Percentiles rank a stretch among this genome's conserved stretches.
phyloP scores from a whole-genome alignment of 2,888 invertebrate genomes.

The Phytoseiulus persimilis region DNA sequence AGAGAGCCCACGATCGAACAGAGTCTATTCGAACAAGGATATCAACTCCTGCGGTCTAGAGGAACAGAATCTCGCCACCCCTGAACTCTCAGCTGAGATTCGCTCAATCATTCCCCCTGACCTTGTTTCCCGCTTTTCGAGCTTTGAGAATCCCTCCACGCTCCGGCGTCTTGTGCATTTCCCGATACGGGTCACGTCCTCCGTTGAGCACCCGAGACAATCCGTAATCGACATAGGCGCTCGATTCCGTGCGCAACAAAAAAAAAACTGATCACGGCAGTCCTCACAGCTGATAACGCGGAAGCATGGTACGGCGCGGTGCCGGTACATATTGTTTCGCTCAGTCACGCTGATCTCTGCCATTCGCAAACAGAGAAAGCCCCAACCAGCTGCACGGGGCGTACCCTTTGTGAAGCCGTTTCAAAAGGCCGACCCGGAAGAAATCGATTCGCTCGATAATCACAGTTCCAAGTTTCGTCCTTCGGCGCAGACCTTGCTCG shows the following conservation, averaged over 20 bases:
- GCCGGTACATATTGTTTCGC: background rate
- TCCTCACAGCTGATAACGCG: background rate
- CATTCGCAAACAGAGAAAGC: background rate
- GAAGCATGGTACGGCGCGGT: background rate
- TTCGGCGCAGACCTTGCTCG: background rate
- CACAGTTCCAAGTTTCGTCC: background rate
- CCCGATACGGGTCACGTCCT: too few species aligned
- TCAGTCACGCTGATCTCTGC: background rate
- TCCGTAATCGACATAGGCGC: too few species aligned
- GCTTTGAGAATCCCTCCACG: too few species aligned
- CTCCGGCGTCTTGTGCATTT: too few species aligned
- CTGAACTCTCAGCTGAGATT: too few species aligned
- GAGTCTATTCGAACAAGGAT: background rate
- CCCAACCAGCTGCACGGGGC: background rate
- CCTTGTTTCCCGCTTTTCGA: too few species aligned
- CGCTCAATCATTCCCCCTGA: too few species aligned
- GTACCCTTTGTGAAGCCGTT: background rate
- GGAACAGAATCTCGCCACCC: too few species aligned
- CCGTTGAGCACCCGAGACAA: too few species aligned
- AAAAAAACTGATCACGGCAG: background rate
- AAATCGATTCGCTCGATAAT: background rate
- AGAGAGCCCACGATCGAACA: background rate
- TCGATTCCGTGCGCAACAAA: too few species aligned
- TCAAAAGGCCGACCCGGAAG: conserved; percentile 5
- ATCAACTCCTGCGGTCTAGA: too few species aligned